A percentile compares a stretch with the other conserved stretches of the same genome.
phyloP scores from a whole-genome alignment of 2,888 invertebrate genomes.

The Spisula solida region DNA sequence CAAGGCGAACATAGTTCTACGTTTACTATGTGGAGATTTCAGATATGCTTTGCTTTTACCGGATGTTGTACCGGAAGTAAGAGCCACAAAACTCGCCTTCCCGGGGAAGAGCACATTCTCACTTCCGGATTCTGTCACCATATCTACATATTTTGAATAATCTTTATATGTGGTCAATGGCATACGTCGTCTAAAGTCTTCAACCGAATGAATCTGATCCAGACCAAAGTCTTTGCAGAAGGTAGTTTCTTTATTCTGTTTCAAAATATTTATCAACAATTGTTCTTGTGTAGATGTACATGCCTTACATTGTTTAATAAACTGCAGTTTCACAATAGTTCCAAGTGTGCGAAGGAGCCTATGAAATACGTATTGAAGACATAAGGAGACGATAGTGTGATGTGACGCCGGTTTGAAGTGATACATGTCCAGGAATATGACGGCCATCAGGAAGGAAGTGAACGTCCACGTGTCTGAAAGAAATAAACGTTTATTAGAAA shows the following conservation, averaged over 20 bases:
- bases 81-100: conserved; percentile 43
- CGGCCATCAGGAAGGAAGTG: not conserved
- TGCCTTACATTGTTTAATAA: conserved; percentile 22
- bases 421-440: conserved; percentile 42
- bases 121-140: conserved; percentile 34
- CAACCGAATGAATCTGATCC: not conserved
- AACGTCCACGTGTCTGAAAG: conserved; percentile 1
- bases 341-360: conserved; percentile 13
- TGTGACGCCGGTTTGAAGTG: conserved; percentile 31
- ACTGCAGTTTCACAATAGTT: not conserved
- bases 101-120: conserved; percentile 62
- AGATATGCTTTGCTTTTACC: conserved; percentile 62
- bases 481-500: too few species aligned
- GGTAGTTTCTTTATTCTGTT: conserved; percentile 41
- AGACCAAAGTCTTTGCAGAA: conserved; percentile 31
- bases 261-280: conserved; percentile 38
- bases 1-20: not conserved
- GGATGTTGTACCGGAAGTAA: conserved; percentile 64
- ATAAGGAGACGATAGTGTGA: conserved; percentile 26
- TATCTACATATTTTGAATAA: conserved; percentile 46
- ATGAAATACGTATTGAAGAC: conserved; percentile 28
- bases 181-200: conserved; percentile 19
- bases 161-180: conserved; percentile 53
- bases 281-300: conserved; percentile 33
- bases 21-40: conserved; percentile 40